Evolutionary conservation across 2,113 vertebrate species (phyloP), one percentile per base, ranked within the genome.

Genomic region (Myotis davidii): DNA sequence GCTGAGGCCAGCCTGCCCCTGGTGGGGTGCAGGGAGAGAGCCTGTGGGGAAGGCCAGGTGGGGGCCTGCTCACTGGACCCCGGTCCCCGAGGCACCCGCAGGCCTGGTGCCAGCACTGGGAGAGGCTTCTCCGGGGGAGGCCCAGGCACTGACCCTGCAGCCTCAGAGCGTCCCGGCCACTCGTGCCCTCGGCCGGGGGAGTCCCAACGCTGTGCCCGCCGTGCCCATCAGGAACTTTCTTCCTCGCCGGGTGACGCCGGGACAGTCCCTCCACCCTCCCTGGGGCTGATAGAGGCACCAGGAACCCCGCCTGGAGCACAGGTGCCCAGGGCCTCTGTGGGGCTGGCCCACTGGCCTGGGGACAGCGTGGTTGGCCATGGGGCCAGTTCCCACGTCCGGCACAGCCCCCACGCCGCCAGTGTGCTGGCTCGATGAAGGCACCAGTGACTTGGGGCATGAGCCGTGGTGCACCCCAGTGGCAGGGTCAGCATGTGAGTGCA

Each of bases 261-360:
- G 10, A 45, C 4, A 14, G 8, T 20, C 45, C 54, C 18, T 0
- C 1, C 3, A 52, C 13, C 17, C 16, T 37, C 20, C 20, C 37
- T 25, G 23, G 18, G 52, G 3, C 25, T 6, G 25, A 23, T 56
- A 14, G 9, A 42, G 9, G 3, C 9, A 3, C 50, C 11, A 3
- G n/a, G 29, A 34, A 5, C 5, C 3, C 25, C 0, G 0, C 17
- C 37, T 16, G 11, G 48, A 45, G 5, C 45, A 1, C 0, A 2
- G 4, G 39, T 20, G 1, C 16, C 9, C 16, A 37, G 34, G 34
- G 42, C 34, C 91, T 64, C 39, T 16, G n/a, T 1, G n/a, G 45
- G 45, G 45, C 45, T 6, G 5, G 39, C 39, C 39, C 39, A 6
- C 39, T 42, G 39, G 39, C 39, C 39, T 42, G 39, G 39, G 39